These are phyloP conservation scores for Oscheius sp. DNA, from an alignment of 2,888 invertebrate species.

Conservation along the genomic window DNA sequence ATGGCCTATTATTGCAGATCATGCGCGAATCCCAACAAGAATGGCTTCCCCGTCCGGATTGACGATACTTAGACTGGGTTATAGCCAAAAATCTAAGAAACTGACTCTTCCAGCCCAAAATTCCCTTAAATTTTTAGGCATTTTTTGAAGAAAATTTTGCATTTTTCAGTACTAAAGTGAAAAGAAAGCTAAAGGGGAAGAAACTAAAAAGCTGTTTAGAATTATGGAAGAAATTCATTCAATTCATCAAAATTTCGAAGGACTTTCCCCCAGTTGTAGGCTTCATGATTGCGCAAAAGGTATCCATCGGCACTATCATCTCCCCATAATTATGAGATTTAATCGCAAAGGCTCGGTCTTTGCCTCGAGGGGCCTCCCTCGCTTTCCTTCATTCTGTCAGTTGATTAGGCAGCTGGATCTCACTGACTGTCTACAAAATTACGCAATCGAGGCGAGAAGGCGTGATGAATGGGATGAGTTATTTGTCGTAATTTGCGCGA, in stretches of 20 bases:
- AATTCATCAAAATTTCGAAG: too few relatives aligned
- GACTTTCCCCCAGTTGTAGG: too few relatives aligned
- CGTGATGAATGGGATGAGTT: constrained; percentile 4
- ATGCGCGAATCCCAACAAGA: constrained; percentile 18
- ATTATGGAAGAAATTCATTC: too few relatives aligned
- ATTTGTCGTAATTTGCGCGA: background rate
- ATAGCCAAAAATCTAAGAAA: background rate
- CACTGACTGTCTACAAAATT: constrained; percentile 14
- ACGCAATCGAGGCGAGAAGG: constrained; percentile 2
- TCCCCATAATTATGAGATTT: constrained; percentile 25
- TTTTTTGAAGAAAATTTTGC: too few relatives aligned
- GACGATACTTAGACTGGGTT: background rate
- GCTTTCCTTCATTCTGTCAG: background rate
- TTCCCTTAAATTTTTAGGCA: too few relatives aligned
- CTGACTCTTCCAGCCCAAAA: too few relatives aligned
- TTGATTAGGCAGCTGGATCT: constrained; percentile 19
- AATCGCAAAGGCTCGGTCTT: constrained; percentile 18
- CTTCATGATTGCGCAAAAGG: constrained; percentile 20
- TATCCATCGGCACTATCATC: constrained; percentile 20
- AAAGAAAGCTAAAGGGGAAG: too few relatives aligned
- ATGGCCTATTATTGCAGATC: constrained; percentile 19
- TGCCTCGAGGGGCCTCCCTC: background rate
- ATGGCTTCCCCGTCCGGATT: constrained; percentile 10
- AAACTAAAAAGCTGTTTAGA: too few relatives aligned
- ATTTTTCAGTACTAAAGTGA: too few relatives aligned